Conservation (phyloP, 1,140 invertebrate genomes). For the Mizuhopecten yessoensis region DNA sequence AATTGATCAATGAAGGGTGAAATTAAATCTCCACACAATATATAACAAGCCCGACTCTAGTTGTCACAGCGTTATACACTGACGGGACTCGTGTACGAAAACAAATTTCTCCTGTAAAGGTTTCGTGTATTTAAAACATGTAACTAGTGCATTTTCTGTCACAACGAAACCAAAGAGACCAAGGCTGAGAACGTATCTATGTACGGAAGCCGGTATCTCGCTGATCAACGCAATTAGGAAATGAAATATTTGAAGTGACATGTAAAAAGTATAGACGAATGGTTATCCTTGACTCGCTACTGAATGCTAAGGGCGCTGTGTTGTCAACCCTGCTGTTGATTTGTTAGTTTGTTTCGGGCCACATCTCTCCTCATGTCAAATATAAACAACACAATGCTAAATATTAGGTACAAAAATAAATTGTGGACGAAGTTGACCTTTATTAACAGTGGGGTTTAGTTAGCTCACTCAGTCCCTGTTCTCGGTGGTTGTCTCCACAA, state of each 20-base stretch:
- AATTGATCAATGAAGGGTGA: constrained; percentile 34
- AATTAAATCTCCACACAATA: not conserved
- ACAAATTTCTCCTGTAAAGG: not conserved
- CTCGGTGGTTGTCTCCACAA: too few species aligned
- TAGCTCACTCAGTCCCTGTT: too few species aligned
- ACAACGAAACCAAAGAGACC: too few species aligned
- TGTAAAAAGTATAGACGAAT: too few species aligned
- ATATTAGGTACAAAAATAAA: not conserved
- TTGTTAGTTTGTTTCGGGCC: not conserved
- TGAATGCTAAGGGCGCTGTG: not conserved
- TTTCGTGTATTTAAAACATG: not conserved
- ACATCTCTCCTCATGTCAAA: not conserved
- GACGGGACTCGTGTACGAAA: not conserved
- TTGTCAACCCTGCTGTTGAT: not conserved
- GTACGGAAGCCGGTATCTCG: too few species aligned
- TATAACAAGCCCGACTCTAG: not conserved
- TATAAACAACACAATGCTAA: not conserved
- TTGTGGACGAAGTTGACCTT: not conserved
- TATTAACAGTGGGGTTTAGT: too few species aligned
- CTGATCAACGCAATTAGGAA: too few species aligned
- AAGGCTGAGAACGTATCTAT: too few species aligned
- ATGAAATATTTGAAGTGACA: too few species aligned
- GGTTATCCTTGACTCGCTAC: not conserved
- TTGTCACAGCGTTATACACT: not conserved
- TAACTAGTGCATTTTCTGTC: not conserved